Percentiles rank a stretch among this genome's conserved stretches.
phyloP scores from a whole-genome alignment of 2,113 vertebrate genomes.

The Leptodactylus fuscus region DNA sequence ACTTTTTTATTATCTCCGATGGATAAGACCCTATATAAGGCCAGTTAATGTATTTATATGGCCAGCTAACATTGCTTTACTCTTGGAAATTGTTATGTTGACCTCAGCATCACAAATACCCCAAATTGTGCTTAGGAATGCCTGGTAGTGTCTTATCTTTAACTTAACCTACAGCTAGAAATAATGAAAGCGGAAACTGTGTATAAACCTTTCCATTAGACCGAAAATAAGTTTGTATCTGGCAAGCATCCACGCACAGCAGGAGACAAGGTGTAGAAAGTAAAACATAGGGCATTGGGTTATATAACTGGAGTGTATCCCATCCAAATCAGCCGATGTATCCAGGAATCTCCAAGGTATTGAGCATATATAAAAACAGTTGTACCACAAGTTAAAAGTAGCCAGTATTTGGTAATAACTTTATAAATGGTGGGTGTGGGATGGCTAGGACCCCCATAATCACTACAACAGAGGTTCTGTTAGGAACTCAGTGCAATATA shows the following conservation, averaged over 20 bases:
- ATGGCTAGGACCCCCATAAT: no score
- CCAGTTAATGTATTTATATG: neutral
- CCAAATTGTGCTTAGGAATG: neutral
- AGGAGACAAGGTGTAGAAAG: neutral
- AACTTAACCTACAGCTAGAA: neutral
- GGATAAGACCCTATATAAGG: neutral
- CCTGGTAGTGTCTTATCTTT: neutral
- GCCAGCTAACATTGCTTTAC: neutral
- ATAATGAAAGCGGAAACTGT: neutral
- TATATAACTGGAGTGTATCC: no score
- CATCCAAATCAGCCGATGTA: no score
- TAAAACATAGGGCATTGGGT: neutral
- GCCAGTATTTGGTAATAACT: no score
- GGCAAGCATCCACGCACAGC: neutral
- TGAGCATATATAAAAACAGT: no score
- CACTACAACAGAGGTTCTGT: no score
- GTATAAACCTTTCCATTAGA: neutral
- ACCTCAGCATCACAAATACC: neutral
- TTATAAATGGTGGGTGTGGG: no score
- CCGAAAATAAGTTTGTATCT: neutral
- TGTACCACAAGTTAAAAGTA: no score
- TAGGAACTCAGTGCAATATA: no score
- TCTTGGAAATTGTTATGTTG: neutral
- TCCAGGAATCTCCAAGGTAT: no score
- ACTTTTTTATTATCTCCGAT: no score